Evolutionary conservation across 2,113 vertebrate genomes (phyloP).

Genomic region (Syngnathus floridae): DNA sequence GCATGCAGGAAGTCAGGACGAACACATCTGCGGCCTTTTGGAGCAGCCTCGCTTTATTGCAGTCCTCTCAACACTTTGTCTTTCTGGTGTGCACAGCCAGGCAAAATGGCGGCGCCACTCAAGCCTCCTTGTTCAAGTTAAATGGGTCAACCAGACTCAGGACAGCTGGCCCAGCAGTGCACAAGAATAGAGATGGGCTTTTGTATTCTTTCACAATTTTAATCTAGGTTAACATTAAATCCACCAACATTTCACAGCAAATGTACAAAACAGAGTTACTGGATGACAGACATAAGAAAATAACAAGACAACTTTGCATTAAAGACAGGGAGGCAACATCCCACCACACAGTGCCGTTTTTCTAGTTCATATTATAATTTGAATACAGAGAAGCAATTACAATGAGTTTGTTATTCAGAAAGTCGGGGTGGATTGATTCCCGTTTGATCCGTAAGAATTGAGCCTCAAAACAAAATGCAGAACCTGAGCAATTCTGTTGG

Average conservation of each 20-base stretch:
- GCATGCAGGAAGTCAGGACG: slow-evolving; percentile 24
- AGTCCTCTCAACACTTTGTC: slow-evolving; percentile 9
- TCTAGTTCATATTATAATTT: too few species aligned
- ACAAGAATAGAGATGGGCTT: not conserved
- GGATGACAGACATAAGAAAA: not conserved
- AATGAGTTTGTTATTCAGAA: too few species aligned
- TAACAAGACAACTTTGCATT: not conserved
- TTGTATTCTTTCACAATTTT: not conserved
- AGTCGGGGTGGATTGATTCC: too few species aligned
- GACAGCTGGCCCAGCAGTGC: slow-evolving; percentile 40
- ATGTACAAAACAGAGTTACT: not conserved
- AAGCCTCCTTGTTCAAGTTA: slow-evolving; percentile 49
- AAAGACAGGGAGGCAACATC: not conserved
- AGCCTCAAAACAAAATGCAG: too few species aligned
- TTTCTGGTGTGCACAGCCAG: slow-evolving; percentile 22
- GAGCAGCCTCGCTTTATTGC: not conserved
- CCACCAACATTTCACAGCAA: not conserved
- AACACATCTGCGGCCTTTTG: slow-evolving; percentile 12
- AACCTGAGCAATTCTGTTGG: too few species aligned
- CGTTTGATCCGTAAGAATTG: too few species aligned
- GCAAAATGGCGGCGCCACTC: slow-evolving; percentile 57
- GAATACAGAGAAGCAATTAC: too few species aligned
- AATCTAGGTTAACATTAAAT: not conserved
- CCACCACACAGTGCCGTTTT: not conserved
- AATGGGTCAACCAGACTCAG: slow-evolving; percentile 52